phyloP scores from a whole-genome alignment of 1,140 invertebrate species.

The Lordiphosa mommai region DNA sequence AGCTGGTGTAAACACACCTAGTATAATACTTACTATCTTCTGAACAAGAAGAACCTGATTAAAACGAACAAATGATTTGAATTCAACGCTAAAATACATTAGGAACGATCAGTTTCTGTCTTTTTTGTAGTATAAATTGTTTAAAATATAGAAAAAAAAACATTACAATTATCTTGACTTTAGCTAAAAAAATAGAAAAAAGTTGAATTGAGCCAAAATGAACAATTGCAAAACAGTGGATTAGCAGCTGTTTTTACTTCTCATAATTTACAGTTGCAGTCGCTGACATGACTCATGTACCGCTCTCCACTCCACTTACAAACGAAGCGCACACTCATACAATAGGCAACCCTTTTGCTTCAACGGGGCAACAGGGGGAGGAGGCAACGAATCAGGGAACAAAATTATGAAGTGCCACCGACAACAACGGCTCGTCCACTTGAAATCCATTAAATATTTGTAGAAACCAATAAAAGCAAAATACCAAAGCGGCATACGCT shows the following conservation, averaged over 20 bases:
- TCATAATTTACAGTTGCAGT: conserved; percentile 22
- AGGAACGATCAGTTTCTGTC: too few relatives aligned
- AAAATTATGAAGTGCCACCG: conserved; percentile 72
- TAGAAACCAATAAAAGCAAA: conserved; percentile 75
- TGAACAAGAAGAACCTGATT: too few relatives aligned
- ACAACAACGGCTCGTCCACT: conserved; percentile 70
- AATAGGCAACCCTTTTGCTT: conserved; percentile 48
- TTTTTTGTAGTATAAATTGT: too few relatives aligned
- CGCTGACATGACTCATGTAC: conserved; percentile 47
- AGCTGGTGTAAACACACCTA: too few relatives aligned
- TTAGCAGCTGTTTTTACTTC: conserved; percentile 4
- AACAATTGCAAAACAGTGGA: background rate
- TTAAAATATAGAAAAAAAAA: background rate
- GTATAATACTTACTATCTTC: too few relatives aligned
- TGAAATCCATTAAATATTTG: conserved; percentile 78
- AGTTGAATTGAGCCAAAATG: background rate
- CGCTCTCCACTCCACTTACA: conserved; percentile 33
- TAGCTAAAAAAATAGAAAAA: too few relatives aligned
- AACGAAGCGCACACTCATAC: background rate
- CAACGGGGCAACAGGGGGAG: background rate
- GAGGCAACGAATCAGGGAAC: background rate
- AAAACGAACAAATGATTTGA: too few relatives aligned
- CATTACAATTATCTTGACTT: background rate
- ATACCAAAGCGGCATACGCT: conserved; percentile 20
- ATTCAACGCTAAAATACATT: too few relatives aligned